Percentiles rank a stretch among this genome's conserved stretches.
Conservation (phyloP, 2,888 invertebrate genomes). For the Patella pellucida region DNA sequence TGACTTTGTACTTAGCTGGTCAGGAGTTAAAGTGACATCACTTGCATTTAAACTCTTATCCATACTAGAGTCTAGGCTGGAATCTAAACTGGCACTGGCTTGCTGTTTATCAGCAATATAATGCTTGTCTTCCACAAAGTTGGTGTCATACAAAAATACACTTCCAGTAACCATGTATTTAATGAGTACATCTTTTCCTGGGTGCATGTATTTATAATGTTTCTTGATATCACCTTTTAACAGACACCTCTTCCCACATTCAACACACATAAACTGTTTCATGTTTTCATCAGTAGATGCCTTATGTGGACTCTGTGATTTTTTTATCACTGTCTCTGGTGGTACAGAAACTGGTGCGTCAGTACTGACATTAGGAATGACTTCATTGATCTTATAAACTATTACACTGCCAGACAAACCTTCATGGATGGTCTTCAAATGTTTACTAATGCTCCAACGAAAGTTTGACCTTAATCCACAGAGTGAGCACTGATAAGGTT, state of each 20-base stretch:
- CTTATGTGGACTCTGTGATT: constrained; percentile 4
- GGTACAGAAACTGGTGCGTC: constrained; percentile 10
- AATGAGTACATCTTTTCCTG: constrained; percentile 55
- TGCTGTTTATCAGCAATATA: neutral
- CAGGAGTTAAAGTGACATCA: neutral
- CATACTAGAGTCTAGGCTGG: neutral
- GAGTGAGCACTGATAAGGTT: constrained; percentile 88
- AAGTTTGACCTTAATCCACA: constrained; percentile 95
- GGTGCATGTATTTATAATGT: constrained; percentile 62
- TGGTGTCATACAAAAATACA: constrained; percentile 34
- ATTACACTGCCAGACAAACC: constrained; percentile 48
- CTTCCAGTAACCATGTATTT: constrained; percentile 52
- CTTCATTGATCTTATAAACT: constrained; percentile 22
- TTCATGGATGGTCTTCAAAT: constrained; percentile 78
- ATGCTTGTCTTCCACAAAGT: constrained; percentile 18
- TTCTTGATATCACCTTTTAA: constrained; percentile 60
- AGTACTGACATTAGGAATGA: constrained; percentile 6
- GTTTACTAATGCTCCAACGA: constrained; percentile 97
- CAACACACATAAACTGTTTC: constrained; percentile 58
- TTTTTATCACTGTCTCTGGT: neutral
- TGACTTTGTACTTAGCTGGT: neutral
- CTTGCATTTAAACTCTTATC: neutral
- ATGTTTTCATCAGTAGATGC: constrained; percentile 22
- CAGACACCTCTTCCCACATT: constrained; percentile 56
- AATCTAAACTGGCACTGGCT: neutral